Conservation (phyloP, 2,888 invertebrate species). For the Spisula subtruncata region DNA sequence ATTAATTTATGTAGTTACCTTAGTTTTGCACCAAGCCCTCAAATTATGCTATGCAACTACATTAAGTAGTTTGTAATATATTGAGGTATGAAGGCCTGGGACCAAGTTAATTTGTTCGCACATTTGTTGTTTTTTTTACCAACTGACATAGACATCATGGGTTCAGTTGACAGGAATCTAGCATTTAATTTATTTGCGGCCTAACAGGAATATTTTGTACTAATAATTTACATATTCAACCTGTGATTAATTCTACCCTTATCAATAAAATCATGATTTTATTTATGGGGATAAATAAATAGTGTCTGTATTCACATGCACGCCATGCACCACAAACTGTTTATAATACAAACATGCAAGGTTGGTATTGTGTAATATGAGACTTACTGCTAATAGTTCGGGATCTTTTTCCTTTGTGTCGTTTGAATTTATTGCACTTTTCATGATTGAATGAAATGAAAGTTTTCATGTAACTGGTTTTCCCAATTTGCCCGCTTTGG, state of each 20-base stretch:
- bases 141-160: neutral
- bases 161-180: neutral
- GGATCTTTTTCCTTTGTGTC: slow-evolving; percentile 16
- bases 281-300: neutral
- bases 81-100: too few relatives aligned
- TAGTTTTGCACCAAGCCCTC: too few relatives aligned
- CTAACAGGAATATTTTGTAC: neutral
- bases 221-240: too few relatives aligned
- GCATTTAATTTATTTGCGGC: neutral
- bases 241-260: neutral
- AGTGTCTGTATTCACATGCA: neutral
- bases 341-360: neutral
- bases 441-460: neutral
- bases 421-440: slow-evolving; percentile 4
- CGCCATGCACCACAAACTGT: neutral
- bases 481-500: too few relatives aligned
- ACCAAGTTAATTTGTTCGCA: too few relatives aligned
- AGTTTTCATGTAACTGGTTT: neutral
- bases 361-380: neutral
- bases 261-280: neutral
- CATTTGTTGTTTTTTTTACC: too few relatives aligned
- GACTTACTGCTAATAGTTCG: neutral
- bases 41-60: too few relatives aligned
- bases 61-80: too few relatives aligned
- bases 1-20: too few relatives aligned